Evolutionary conservation across 2,113 vertebrate genomes (phyloP), one percentile per base, ranked within the genome.

Genomic region (Lynx canadensis): DNA sequence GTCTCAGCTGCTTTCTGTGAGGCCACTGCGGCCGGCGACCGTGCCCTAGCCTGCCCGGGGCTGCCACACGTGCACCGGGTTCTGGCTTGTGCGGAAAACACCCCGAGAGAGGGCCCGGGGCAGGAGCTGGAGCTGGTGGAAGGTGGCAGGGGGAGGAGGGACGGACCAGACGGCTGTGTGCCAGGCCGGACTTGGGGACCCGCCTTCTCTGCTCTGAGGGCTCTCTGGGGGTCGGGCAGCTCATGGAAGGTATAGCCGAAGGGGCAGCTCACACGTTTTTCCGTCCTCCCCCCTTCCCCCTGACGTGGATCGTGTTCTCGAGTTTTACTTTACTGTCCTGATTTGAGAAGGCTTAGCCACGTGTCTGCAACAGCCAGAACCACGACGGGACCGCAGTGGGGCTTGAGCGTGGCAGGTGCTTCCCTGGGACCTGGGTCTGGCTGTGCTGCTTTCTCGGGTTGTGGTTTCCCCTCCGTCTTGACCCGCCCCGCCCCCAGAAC

Each of bases 341-440:
- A 10, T 78, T 36, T 69, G 45, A 6, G 8, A 52, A 63, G 16
- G 57, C 18, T 48, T 0, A 15, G 50, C 27, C 21, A 1, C 4
- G 3, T 3, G 45, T 48, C 73, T 93, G 79, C 87, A 57, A 3
- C 1, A 60, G 94, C 98, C 98, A 93, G 98, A 97, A 89, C 25
- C 80, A 0, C 0, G 95, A 97, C 85, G 97, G 98, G 98, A 82
- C 85, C 69, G 89, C 94, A 65, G 50, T 3, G 98, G 98, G 98
- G 83, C 82, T 78, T 80, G 86, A 82, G 68, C 1, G 38, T 45
- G 76, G 80, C 3, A 2, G 63, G 81, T 4, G 68, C 21, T 1
- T 29, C 7, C 57, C 31, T 1, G 3, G 10, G 38, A 16, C 83
- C 41, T 0, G 19, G n/a, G 63, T 52, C 25, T n/a, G 45, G 52